Conservation (phyloP, 2,888 invertebrate genomes). For the Stomorhina lunata region DNA sequence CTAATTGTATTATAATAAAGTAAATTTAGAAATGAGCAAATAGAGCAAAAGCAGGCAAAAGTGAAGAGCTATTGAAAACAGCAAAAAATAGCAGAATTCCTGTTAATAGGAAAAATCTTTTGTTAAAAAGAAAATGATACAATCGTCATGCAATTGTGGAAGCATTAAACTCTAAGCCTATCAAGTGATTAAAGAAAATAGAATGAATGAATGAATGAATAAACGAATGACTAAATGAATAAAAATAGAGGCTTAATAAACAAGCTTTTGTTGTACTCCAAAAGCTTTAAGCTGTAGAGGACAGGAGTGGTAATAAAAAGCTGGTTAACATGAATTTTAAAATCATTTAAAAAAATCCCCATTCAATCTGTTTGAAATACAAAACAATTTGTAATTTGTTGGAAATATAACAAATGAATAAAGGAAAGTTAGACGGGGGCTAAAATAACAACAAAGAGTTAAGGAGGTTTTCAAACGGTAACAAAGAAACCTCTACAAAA, state of each 20-base stretch:
- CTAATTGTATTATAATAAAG: constrained; percentile 55
- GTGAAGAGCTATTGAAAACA: background rate
- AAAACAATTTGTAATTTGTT: background rate
- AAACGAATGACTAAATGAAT: too few relatives aligned
- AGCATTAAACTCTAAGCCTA: constrained; percentile 48
- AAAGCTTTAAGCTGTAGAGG: background rate
- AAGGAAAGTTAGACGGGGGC: background rate
- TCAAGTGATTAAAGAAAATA: constrained; percentile 39
- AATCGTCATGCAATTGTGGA: constrained; percentile 9
- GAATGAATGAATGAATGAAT: too few relatives aligned
- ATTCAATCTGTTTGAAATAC: background rate
- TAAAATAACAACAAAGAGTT: background rate
- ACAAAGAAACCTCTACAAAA: too few relatives aligned
- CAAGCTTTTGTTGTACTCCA: too few relatives aligned
- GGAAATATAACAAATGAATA: background rate
- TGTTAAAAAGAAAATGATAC: constrained; percentile 6
- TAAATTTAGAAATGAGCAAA: constrained; percentile 5
- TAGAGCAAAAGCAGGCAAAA: background rate
- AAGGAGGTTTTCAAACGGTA: too few relatives aligned
- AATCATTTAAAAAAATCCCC: constrained; percentile 8
- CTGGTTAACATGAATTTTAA: background rate
- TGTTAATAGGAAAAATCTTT: constrained; percentile 34
- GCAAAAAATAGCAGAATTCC: background rate
- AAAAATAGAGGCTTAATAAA: background rate
- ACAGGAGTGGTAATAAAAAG: background rate